Evolutionary conservation across 1,140 invertebrate genomes (phyloP).

Genomic region (Magallana ariakensis): DNA sequence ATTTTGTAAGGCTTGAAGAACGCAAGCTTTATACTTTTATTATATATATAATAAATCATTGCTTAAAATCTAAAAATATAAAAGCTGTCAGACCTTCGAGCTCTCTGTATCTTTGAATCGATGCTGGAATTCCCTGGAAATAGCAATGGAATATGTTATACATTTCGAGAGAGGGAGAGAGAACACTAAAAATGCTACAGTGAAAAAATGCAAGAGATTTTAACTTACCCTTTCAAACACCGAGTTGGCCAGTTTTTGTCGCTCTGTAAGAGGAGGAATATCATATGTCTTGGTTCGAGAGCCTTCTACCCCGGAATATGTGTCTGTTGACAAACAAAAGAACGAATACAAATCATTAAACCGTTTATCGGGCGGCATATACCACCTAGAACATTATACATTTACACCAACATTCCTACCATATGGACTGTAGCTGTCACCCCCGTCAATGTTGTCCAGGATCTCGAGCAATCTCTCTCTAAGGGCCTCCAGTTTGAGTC

Average conservation of each 20-base stretch:
- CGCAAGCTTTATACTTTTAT: no score
- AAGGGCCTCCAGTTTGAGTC: conserved; percentile 12
- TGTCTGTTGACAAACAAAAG: not conserved
- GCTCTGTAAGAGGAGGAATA: not conserved
- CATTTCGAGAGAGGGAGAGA: no score
- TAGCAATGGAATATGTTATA: not conserved
- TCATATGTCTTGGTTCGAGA: not conserved
- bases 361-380: no score
- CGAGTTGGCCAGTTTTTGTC: not conserved
- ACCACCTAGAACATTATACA: no score
- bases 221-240: conserved; percentile 12
- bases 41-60: no score
- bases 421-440: not conserved
- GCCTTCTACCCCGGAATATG: conserved; percentile 7
- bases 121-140: not conserved
- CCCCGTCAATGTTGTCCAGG: not conserved
- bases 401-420: not conserved
- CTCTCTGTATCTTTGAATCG: conserved; percentile 1
- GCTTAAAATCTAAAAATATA: no score
- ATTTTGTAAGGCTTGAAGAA: no score
- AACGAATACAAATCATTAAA: not conserved
- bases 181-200: no score
- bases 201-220: no score
- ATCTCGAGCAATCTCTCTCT: not conserved
- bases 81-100: not conserved